phyloP scores from a whole-genome alignment of 2,113 vertebrate species.

The Tupaia tana region DNA sequence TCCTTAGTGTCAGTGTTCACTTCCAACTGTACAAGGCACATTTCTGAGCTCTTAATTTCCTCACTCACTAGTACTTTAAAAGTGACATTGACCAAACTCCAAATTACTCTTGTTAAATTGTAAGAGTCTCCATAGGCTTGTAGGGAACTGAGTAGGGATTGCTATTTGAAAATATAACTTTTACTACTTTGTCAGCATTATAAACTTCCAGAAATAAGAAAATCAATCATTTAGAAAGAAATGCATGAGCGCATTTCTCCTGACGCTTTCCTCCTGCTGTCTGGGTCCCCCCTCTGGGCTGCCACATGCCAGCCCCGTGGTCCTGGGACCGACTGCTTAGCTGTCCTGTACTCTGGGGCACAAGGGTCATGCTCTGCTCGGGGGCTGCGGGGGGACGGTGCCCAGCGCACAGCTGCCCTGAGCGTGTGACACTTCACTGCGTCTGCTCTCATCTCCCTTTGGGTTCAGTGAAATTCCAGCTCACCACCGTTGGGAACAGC shows the following conservation, averaged over 20 bases:
- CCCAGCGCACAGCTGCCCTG: not conserved
- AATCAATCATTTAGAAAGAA: conserved; percentile 17
- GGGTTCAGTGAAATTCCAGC: not conserved
- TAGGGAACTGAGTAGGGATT: not conserved
- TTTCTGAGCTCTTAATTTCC: not conserved
- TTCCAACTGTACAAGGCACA: not conserved
- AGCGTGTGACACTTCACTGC: not conserved
- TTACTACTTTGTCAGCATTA: not conserved
- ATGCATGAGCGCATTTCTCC: not conserved
- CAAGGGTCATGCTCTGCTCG: not conserved
- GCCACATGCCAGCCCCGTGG: not conserved
- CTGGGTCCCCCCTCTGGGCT: not conserved
- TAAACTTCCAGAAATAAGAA: not conserved
- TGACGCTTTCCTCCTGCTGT: not conserved
- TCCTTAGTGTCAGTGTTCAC: not conserved
- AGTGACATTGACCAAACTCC: not conserved
- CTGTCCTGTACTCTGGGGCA: not conserved
- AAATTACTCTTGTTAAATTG: not conserved
- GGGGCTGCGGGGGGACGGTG: not conserved
- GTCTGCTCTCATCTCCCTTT: not conserved
- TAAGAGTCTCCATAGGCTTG: not conserved
- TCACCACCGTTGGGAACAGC: not conserved
- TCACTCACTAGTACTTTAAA: not conserved
- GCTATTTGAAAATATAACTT: not conserved
- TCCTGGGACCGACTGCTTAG: not conserved